Base-by-base conservation (phyloP, 2,797 vertebrate species). In the Siniperca obscura region DNA sequence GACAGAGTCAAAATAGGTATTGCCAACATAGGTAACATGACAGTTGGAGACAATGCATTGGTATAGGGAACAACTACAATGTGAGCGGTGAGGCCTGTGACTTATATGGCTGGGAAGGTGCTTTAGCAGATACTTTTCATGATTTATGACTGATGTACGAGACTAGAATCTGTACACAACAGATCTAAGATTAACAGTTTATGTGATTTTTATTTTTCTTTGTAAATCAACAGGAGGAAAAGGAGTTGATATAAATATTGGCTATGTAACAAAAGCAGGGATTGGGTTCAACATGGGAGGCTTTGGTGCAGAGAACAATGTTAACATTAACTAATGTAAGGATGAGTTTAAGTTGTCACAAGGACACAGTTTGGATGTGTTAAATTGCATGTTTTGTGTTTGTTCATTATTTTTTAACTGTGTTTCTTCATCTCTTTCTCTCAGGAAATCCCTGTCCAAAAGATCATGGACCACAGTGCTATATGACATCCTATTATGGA, bases 211-310 rank as follows among this genome's bases (percentile, higher is more conserved):
- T 12, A 62, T 55, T 27, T 56, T 57, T 27, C 10, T 52, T 19
- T 60, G 42, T 73, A 7, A 67, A 67, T n/a, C 14, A 22, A 60
- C 70, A 68, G 78, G 44, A 60, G 78, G 78, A 52, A 73, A 34
- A 38, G 61, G 44, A 52, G 10, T 60, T 40, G 36, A 73, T 52
- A 74, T 73, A 7, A 74, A 14, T 22, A 67, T 80, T 21, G 70
- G 53, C n/a, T 73, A 67, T 9, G n/a, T 25, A 7, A 17, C 9
- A 13, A 59, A 80, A 3, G 0, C 77, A 67, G 34, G 9, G 13
- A 59, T 60, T 10, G 62, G 70, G 3, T 60, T 30, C 53, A 80
- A 52, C n/a, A 1, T 19, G 1, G 62, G 70, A 52, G 55, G 21
- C 13, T 0, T 80, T 9, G 55, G 70, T 60, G 10, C 19, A 5